These are phyloP conservation scores for Matsumyia berberina DNA, from an alignment of 2,888 invertebrate genomes.

Conservation along the genomic window DNA sequence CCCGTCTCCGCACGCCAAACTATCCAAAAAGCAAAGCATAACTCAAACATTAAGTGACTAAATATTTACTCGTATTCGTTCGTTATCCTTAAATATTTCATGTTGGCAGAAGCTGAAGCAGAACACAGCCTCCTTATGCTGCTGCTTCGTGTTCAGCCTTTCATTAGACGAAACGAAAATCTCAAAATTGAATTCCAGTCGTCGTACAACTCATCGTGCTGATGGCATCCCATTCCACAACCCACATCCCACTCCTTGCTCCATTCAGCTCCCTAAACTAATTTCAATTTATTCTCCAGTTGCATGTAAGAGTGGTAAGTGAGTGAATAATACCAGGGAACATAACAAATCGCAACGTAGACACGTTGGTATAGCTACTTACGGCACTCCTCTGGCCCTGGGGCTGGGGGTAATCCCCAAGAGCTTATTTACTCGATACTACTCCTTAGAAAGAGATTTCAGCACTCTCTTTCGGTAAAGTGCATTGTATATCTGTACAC, in stretches of 20 bases:
- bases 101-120: not conserved
- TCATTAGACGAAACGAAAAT: constrained; percentile 26
- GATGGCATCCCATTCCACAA: too few species aligned
- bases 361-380: constrained; percentile 28
- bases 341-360: constrained; percentile 47
- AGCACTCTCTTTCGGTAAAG: constrained; percentile 50
- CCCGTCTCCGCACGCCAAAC: not conserved
- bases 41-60: constrained; percentile 14
- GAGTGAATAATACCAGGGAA: constrained; percentile 35
- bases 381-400: constrained; percentile 28
- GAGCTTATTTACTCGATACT: constrained; percentile 59
- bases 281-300: constrained; percentile 53
- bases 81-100: constrained; percentile 45
- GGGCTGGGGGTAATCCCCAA: constrained; percentile 42
- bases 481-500: constrained; percentile 19
- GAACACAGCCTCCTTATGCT: not conserved
- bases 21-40: constrained; percentile 13
- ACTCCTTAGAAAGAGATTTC: constrained; percentile 55
- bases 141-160: not conserved
- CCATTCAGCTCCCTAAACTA: constrained; percentile 30
- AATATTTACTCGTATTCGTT: constrained; percentile 51
- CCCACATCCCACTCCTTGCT: constrained; percentile 3
- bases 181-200: constrained; percentile 51
- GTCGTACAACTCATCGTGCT: not conserved
- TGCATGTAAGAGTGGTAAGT: constrained; percentile 25